These are phyloP conservation scores for Pseudomyrmex gracilis DNA, from an alignment of 1,140 invertebrate species.

Conservation along the genomic window DNA sequence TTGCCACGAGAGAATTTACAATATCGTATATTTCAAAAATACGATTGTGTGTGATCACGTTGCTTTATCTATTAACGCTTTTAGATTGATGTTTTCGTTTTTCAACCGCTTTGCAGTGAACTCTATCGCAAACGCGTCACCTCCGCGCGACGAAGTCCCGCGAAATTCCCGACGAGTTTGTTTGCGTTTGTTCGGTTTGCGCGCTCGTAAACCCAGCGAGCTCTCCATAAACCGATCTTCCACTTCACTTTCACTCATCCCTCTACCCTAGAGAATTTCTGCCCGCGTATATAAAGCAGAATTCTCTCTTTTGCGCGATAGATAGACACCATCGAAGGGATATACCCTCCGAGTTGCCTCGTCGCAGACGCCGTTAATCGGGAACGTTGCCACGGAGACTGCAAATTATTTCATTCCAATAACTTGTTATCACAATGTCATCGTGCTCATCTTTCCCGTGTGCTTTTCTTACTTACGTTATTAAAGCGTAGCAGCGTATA, in stretches of 20 bases:
- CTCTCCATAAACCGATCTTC: slow-evolving; percentile 3
- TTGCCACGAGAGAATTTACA: not conserved
- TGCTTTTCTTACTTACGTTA: not conserved
- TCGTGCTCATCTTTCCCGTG: not conserved
- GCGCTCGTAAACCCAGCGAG: not conserved
- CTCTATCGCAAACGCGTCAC: too few species aligned
- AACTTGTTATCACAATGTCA: not conserved
- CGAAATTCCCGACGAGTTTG: not conserved
- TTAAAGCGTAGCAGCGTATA: not conserved
- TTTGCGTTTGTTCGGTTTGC: not conserved
- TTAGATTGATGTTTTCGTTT: not conserved
- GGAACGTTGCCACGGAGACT: not conserved
- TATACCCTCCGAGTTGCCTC: not conserved
- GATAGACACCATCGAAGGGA: not conserved
- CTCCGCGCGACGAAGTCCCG: slow-evolving; percentile 24
- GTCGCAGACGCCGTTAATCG: slow-evolving; percentile 26
- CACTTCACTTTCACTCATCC: slow-evolving; percentile 6
- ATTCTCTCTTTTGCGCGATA: not conserved
- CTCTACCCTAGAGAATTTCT: slow-evolving; percentile 8
- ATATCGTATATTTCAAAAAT: not conserved
- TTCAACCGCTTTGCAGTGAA: too few species aligned
- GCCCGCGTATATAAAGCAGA: slow-evolving; percentile 1
- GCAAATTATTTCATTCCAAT: slow-evolving; percentile 13
- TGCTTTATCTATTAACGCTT: too few species aligned
- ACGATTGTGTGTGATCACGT: too few species aligned